Evolutionary conservation across 2,797 vertebrate genomes (phyloP).

Genomic region (Tokudaia tokunoshimensis): DNA sequence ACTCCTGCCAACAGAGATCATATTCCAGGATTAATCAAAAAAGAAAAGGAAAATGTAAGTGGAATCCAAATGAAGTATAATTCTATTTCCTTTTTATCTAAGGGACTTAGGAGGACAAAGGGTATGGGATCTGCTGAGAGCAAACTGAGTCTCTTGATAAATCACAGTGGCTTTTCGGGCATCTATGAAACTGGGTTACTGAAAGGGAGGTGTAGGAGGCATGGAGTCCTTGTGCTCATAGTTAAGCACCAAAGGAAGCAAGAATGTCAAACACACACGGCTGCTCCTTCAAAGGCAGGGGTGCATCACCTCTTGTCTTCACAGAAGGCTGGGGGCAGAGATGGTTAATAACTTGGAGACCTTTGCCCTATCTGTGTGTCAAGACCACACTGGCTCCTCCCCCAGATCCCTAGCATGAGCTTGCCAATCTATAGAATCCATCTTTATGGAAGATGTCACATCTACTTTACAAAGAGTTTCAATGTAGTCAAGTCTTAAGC

Average conservation of each 20-base stretch:
- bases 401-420: not conserved
- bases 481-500: no score
- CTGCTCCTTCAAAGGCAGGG: not conserved
- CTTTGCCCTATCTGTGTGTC: not conserved
- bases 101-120: slow-evolving; percentile 54
- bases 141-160: not conserved
- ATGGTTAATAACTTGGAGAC: not conserved
- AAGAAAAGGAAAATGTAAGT: slow-evolving; percentile 56
- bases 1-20: slow-evolving; percentile 52
- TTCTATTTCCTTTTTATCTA: slow-evolving; percentile 65
- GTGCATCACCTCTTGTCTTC: not conserved
- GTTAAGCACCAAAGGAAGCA: not conserved
- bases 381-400: not conserved
- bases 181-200: no score
- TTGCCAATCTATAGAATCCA: not conserved
- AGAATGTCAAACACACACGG: not conserved
- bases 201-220: not conserved
- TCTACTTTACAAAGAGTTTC: not conserved
- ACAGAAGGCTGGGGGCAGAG: not conserved
- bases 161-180: not conserved
- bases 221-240: not conserved
- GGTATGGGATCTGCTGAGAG: slow-evolving; percentile 52
- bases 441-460: not conserved
- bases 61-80: slow-evolving; percentile 75
- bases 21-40: slow-evolving; percentile 54